Percentiles rank a stretch among this genome's conserved stretches.
phyloP scores from a whole-genome alignment of 2,113 vertebrate genomes.

The Polypterus senegalus region DNA sequence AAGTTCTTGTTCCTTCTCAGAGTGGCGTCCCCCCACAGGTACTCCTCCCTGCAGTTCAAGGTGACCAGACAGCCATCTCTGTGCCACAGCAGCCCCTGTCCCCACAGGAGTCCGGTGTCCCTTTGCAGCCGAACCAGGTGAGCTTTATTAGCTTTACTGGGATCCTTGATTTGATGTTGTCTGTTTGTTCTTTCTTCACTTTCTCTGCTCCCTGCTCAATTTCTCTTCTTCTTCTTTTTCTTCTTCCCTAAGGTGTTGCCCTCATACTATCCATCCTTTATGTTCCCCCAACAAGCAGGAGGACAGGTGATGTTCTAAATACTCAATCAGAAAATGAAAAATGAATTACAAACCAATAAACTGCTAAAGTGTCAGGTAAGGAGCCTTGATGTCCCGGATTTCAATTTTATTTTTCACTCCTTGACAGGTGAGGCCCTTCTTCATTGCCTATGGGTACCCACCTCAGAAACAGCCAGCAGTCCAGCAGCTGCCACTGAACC shows the following conservation, averaged over 20 bases:
- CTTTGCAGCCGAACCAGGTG: constrained; percentile 43
- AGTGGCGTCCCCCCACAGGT: constrained; percentile 36
- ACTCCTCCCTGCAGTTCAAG: constrained; percentile 35
- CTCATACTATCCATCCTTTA: constrained; percentile 32
- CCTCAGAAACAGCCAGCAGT: constrained; percentile 27
- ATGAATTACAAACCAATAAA: background rate
- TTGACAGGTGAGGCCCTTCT: constrained; percentile 42
- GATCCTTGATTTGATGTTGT: background rate
- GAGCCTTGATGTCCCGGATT: background rate
- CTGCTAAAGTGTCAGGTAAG: background rate
- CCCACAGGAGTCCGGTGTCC: constrained; percentile 14
- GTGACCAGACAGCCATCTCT: constrained; percentile 30
- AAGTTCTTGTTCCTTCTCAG: constrained; percentile 35
- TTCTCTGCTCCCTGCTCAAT: background rate
- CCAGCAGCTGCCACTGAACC: constrained; percentile 32
- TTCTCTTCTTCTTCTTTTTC: background rate
- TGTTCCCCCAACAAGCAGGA: constrained; percentile 23
- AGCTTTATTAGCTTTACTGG: background rate
- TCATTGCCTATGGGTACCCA: constrained; percentile 40
- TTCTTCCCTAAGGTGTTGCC: constrained; percentile 33
- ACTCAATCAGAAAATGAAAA: background rate
- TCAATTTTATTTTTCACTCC: background rate
- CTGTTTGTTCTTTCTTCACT: background rate
- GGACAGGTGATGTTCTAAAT: background rate
- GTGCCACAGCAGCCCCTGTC: constrained; percentile 31